Percentiles rank a stretch among this genome's conserved stretches.
These are phyloP conservation scores for Pogona vitticeps DNA, from an alignment of 2,113 vertebrate species.

Conservation along the genomic window DNA sequence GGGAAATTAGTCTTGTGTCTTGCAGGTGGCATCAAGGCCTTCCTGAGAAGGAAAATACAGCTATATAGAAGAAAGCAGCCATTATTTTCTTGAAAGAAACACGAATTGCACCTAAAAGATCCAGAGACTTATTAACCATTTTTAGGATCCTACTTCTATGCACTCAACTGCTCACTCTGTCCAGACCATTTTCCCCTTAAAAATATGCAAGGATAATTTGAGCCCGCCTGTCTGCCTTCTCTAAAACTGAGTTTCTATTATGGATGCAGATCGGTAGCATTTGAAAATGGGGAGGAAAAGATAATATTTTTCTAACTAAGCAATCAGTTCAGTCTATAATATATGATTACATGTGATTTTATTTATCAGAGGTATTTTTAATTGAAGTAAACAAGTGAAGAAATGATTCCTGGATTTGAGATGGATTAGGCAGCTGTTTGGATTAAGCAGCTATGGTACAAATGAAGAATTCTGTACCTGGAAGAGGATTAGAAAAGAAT, in stretches of 20 bases:
- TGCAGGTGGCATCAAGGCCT: background rate
- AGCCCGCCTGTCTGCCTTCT: background rate
- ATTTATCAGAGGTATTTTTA: constrained; percentile 1
- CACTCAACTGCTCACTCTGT: background rate
- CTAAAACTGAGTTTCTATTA: background rate
- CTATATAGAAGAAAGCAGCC: background rate
- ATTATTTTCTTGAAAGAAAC: background rate
- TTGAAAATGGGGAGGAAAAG: background rate
- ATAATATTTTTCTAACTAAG: background rate
- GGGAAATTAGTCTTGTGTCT: background rate
- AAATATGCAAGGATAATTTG: background rate
- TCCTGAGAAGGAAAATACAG: background rate
- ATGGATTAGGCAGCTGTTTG: constrained; percentile 18
- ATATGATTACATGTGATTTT: background rate
- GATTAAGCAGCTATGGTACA: constrained; percentile 5
- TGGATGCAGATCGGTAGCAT: background rate
- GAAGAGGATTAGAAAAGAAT: constrained; percentile 5
- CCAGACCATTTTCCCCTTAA: background rate
- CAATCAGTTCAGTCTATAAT: background rate
- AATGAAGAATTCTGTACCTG: constrained; percentile 7
- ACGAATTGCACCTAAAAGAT: background rate
- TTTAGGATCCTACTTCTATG: background rate
- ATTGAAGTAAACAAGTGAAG: constrained; percentile 12
- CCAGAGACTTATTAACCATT: background rate
- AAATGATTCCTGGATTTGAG: constrained; percentile 7